A percentile compares a stretch with the other conserved stretches of the same genome.
phyloP scores from a whole-genome alignment of 2,797 vertebrate species.

The Anomalospiza imberbis region DNA sequence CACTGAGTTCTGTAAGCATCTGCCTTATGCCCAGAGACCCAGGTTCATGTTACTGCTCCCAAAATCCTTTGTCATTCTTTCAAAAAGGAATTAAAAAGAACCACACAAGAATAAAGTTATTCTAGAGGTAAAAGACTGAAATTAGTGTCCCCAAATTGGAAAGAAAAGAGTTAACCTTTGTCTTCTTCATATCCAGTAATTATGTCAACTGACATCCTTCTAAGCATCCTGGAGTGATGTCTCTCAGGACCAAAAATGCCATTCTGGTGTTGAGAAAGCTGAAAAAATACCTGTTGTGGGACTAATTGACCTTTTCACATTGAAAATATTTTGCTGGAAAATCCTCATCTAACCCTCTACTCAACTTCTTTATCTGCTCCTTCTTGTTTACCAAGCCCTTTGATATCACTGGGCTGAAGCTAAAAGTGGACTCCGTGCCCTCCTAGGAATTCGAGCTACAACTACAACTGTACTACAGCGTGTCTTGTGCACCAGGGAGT shows the following conservation, averaged over 20 bases:
- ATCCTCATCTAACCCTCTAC: not conserved
- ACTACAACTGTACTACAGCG: not conserved
- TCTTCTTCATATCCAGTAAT: not conserved
- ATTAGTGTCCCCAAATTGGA: not conserved
- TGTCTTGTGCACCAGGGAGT: not conserved
- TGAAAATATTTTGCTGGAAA: not conserved
- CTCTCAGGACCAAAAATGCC: not conserved
- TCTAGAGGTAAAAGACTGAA: not conserved
- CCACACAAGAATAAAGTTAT: not conserved
- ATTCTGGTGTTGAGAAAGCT: not conserved
- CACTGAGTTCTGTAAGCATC: not conserved
- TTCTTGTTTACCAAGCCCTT: slow-evolving; percentile 17
- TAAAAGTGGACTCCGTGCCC: not conserved
- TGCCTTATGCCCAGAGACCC: not conserved
- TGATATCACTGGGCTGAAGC: not conserved
- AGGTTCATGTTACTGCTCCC: not conserved
- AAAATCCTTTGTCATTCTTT: not conserved
- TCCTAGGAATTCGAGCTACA: slow-evolving; percentile 17
- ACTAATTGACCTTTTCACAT: not conserved
- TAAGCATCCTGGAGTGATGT: not conserved
- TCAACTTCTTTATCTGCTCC: not conserved
- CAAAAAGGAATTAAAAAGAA: not conserved
- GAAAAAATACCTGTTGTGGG: not conserved
- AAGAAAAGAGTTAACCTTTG: not conserved
- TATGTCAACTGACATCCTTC: not conserved